Conservation (phyloP, 2,888 invertebrate species). For the Podabrus alpinus region DNA sequence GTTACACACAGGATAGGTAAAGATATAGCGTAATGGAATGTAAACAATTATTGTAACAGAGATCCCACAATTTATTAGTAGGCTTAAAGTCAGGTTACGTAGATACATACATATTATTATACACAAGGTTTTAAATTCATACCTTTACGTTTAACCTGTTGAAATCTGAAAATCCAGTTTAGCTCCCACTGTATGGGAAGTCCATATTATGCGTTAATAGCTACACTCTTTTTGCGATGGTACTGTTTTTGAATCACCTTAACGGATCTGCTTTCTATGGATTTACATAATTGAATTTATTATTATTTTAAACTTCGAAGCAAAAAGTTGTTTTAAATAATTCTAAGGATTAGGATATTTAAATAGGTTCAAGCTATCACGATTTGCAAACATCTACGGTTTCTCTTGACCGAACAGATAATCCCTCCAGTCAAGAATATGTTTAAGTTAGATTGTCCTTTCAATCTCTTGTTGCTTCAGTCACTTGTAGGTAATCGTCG, state of each 20-base stretch:
- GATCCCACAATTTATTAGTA: constrained; percentile 28
- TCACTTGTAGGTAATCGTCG: constrained; percentile 22
- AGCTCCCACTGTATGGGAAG: not conserved
- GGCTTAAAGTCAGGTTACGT: constrained; percentile 16
- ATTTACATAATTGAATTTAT: not conserved
- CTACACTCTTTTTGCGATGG: not conserved
- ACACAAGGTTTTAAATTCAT: not conserved
- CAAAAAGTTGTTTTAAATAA: not conserved
- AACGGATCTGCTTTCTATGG: not conserved
- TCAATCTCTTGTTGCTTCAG: constrained; percentile 33
- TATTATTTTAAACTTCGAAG: not conserved
- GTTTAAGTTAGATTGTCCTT: constrained; percentile 35
- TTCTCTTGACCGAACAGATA: constrained; percentile 40
- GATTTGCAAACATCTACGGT: constrained; percentile 37
- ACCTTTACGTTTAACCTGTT: not conserved
- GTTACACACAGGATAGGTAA: constrained; percentile 42
- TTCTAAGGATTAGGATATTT: not conserved
- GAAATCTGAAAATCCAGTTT: not conserved
- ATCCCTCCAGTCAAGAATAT: constrained; percentile 38
- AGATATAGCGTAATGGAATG: constrained; percentile 47
- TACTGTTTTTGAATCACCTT: not conserved
- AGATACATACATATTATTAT: not conserved
- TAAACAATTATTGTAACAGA: constrained; percentile 42
- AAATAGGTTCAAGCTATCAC: constrained; percentile 27
- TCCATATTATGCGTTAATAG: not conserved